Percentiles rank a stretch among this genome's conserved stretches.
These are phyloP conservation scores for Hemistola chrysoprasaria DNA, from an alignment of 2,888 invertebrate genomes.

Conservation along the genomic window DNA sequence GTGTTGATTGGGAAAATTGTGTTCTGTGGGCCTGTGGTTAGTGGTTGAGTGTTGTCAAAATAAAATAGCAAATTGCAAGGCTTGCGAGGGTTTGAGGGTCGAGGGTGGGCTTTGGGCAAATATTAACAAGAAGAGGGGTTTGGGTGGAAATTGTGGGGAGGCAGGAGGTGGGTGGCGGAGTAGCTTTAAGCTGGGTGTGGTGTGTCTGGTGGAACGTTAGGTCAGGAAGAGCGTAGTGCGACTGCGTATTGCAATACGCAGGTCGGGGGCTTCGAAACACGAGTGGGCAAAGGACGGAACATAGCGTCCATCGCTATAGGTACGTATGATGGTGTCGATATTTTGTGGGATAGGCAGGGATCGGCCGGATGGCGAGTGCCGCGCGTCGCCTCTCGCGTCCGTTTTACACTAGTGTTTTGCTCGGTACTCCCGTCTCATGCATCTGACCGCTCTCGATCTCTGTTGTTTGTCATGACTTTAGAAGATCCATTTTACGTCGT, in stretches of 20 bases:
- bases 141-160: no score
- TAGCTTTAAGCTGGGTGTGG: constrained; percentile 6
- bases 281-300: constrained; percentile 68
- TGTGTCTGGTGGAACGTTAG: constrained; percentile 2
- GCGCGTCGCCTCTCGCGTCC: constrained; percentile 34
- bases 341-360: constrained; percentile 73
- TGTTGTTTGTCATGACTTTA: constrained; percentile 94
- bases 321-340: constrained; percentile 66
- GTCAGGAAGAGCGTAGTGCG: constrained; percentile 37
- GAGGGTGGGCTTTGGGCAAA: no score
- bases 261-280: constrained; percentile 35
- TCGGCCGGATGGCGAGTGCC: constrained; percentile 45
- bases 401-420: constrained; percentile 34
- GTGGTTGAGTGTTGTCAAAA: no score
- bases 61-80: no score
- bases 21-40: no score
- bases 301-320: constrained; percentile 59
- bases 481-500: constrained; percentile 99
- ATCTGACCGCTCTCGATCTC: constrained; percentile 45
- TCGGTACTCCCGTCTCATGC: constrained; percentile 53
- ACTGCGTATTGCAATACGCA: constrained; percentile 60
- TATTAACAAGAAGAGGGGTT: no score
- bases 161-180: no score
- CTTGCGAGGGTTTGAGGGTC: no score
- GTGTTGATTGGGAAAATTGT: no score